phyloP scores from a whole-genome alignment of 2,797 vertebrate species.

The Sebastes hubbsi region DNA sequence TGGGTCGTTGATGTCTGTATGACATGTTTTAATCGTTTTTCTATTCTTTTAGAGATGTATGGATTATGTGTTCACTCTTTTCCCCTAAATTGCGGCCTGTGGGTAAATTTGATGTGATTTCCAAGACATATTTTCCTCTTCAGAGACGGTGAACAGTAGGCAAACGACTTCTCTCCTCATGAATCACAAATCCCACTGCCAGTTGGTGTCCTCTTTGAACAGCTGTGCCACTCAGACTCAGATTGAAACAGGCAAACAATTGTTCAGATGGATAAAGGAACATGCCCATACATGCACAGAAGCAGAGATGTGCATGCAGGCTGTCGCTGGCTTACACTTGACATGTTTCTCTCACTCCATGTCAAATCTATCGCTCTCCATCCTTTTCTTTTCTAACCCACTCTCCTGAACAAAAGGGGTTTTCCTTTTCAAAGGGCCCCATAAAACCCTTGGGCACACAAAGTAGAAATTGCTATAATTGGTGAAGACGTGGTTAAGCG shows the following conservation, averaged over 20 bases:
- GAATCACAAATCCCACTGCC: conserved; percentile 53
- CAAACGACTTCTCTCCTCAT: conserved; percentile 26
- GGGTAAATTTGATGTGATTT: conserved; percentile 9
- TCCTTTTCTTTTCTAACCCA: conserved; percentile 4
- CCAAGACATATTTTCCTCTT: conserved; percentile 21
- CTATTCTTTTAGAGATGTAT: background rate
- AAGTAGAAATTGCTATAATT: conserved; percentile 61
- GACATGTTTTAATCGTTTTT: background rate
- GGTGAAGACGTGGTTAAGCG: conserved; percentile 33
- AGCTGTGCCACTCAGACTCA: conserved; percentile 58
- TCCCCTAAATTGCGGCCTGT: background rate
- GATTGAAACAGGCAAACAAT: conserved; percentile 57
- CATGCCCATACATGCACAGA: conserved; percentile 29
- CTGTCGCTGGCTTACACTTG: background rate
- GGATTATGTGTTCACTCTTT: background rate
- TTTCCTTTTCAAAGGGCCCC: conserved; percentile 59
- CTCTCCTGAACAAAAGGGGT: conserved; percentile 47
- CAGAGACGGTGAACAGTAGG: conserved; percentile 4
- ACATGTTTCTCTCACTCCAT: background rate
- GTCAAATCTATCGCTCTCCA: background rate
- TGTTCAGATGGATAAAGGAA: conserved; percentile 55
- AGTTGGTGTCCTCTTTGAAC: conserved; percentile 70
- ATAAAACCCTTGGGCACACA: conserved; percentile 48
- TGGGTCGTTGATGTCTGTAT: background rate
- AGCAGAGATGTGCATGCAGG: conserved; percentile 26